phyloP scores from a whole-genome alignment of 2,888 invertebrate species.

The Drosophila emarginata region DNA sequence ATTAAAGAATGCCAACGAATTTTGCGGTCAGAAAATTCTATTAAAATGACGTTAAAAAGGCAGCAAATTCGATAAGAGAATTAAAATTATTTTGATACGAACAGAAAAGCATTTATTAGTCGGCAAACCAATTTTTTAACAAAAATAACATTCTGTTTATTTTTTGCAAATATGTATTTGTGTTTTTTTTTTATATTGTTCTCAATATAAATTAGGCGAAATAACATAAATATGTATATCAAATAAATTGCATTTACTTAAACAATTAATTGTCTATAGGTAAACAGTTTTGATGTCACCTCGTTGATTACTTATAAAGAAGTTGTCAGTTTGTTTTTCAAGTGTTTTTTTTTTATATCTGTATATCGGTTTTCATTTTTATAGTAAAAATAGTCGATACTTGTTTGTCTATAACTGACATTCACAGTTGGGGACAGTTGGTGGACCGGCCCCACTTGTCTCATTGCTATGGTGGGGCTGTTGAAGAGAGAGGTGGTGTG shows the following conservation, averaged over 20 bases:
- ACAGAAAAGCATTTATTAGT: no score
- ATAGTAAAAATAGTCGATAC: not conserved
- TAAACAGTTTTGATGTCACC: conserved; percentile 2
- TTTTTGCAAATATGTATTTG: no score
- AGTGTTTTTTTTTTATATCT: not conserved
- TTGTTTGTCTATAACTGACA: conserved; percentile 8
- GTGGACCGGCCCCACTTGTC: conserved; percentile 33
- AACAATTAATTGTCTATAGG: not conserved
- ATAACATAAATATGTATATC: no score
- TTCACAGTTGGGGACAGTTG: conserved; percentile 4
- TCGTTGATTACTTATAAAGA: conserved; percentile 1
- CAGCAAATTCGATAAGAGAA: no score
- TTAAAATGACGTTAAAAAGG: no score
- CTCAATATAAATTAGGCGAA: not conserved
- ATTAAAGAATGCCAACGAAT: no score
- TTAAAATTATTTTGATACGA: no score
- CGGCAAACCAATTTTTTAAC: no score
- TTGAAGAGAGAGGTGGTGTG: no score
- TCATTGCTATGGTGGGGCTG: conserved; percentile 8
- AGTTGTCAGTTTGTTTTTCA: conserved; percentile 1
- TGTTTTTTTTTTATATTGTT: not conserved
- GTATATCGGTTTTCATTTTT: not conserved
- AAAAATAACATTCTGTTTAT: no score
- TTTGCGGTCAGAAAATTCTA: no score
- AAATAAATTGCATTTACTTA: no score